Conservation (phyloP, 2,113 vertebrate species). For the Sturnira hondurensis region DNA sequence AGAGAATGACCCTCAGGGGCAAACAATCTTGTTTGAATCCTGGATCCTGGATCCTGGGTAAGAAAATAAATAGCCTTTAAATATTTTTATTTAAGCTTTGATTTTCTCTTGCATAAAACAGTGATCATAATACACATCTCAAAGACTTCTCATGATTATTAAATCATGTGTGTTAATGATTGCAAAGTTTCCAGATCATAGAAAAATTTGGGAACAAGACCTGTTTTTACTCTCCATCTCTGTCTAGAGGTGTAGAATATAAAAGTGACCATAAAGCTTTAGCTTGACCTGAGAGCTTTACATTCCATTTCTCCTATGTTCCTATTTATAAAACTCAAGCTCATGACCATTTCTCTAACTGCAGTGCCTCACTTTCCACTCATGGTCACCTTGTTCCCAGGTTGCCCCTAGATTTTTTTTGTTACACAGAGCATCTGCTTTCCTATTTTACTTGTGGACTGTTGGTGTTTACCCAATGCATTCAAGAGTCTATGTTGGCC, state of each 20-base stretch:
- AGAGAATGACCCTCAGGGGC: neutral
- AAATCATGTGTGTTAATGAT: neutral
- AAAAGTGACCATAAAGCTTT: neutral
- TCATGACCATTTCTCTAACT: neutral
- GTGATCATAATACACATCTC: neutral
- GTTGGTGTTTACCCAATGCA: neutral
- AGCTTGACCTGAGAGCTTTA: neutral
- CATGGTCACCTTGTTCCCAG: neutral
- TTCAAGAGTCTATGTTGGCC: neutral
- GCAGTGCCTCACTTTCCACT: neutral
- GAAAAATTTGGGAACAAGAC: neutral
- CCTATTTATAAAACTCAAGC: slow-evolving; percentile 29
- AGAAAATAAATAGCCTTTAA: neutral
- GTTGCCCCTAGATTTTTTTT: neutral
- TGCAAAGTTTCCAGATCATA: neutral
- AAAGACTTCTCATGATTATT: neutral
- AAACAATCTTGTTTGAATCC: neutral
- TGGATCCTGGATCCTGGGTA: neutral
- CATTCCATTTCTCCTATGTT: neutral
- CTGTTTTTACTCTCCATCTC: neutral
- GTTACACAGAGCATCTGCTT: neutral
- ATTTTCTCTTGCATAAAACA: neutral
- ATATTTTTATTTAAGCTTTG: neutral
- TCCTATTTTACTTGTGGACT: neutral
- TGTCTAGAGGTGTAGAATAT: neutral